These are phyloP conservation scores for Falco naumanni DNA, from an alignment of 2,797 vertebrate genomes.

Conservation along the genomic window DNA sequence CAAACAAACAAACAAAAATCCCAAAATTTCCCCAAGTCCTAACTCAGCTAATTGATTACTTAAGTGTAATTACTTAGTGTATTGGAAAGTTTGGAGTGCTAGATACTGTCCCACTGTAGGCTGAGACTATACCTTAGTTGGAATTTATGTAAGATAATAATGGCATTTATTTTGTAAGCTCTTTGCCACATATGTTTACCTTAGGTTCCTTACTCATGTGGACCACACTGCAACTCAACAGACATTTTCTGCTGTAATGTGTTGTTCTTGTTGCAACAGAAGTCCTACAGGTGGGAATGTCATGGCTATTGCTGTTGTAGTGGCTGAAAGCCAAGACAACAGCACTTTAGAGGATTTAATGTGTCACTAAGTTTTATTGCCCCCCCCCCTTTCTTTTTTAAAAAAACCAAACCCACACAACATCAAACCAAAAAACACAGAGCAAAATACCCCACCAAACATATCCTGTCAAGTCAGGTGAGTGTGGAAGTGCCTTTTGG, in stretches of 20 bases:
- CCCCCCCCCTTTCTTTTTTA: background rate
- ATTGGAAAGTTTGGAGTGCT: background rate
- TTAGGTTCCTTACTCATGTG: background rate
- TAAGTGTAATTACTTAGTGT: background rate
- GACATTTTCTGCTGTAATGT: background rate
- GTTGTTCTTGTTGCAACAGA: background rate
- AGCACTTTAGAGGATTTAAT: background rate
- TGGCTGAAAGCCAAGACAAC: background rate
- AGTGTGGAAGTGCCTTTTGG: background rate
- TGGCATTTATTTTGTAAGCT: background rate
- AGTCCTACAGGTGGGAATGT: background rate
- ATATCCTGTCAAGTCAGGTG: background rate
- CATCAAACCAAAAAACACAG: no score
- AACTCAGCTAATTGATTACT: background rate
- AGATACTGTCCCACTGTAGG: background rate
- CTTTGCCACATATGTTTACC: background rate
- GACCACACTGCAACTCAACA: background rate
- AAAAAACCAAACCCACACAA: no score
- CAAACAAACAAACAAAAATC: no score
- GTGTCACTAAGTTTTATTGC: background rate
- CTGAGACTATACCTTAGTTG: background rate
- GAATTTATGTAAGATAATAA: background rate
- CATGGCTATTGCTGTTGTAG: background rate
- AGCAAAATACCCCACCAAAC: no score
- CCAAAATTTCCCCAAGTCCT: background rate